Percentiles rank a stretch among this genome's conserved stretches.
Evolutionary conservation across 1,140 invertebrate genomes (phyloP).

Genomic region (Brachionus calyciflorus): DNA sequence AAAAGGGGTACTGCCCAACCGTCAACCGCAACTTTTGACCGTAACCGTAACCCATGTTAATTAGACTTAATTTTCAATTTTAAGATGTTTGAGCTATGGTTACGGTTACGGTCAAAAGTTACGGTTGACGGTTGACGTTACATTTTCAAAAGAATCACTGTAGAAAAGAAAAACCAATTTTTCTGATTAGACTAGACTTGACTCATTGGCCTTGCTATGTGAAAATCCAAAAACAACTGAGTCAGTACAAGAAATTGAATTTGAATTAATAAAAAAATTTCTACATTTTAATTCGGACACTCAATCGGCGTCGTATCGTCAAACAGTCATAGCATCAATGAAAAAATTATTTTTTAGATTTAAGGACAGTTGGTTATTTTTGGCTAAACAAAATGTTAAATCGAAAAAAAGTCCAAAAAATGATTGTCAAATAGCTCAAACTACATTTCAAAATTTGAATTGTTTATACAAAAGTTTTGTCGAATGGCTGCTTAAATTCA

Average conservation of each 20-base stretch:
- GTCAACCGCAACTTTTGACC: too few species aligned
- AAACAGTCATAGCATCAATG: conserved; percentile 54
- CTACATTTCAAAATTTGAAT: not conserved
- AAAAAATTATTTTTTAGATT: conserved; percentile 57
- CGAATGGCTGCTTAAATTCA: not conserved
- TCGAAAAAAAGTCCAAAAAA: conserved; percentile 26
- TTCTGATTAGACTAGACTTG: conserved; percentile 57
- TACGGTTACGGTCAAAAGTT: too few species aligned
- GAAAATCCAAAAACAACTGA: conserved; percentile 72
- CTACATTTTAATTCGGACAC: conserved; percentile 68
- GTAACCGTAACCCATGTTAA: too few species aligned
- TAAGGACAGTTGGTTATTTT: conserved; percentile 50
- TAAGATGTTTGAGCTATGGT: too few species aligned
- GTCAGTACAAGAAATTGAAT: conserved; percentile 64
- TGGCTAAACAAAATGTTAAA: conserved; percentile 36
- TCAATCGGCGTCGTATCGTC: conserved; percentile 63
- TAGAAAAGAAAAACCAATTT: too few species aligned
- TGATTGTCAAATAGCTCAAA: not conserved
- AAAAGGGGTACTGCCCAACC: too few species aligned
- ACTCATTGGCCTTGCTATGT: conserved; percentile 67
- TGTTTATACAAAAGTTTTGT: not conserved
- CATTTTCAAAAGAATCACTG: too few species aligned
- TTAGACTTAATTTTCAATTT: too few species aligned
- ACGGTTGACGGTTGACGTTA: too few species aligned
- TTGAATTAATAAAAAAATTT: conserved; percentile 67